These are phyloP conservation scores for Squalus acanthias DNA, from an alignment of 2,797 vertebrate species.

Conservation along the genomic window DNA sequence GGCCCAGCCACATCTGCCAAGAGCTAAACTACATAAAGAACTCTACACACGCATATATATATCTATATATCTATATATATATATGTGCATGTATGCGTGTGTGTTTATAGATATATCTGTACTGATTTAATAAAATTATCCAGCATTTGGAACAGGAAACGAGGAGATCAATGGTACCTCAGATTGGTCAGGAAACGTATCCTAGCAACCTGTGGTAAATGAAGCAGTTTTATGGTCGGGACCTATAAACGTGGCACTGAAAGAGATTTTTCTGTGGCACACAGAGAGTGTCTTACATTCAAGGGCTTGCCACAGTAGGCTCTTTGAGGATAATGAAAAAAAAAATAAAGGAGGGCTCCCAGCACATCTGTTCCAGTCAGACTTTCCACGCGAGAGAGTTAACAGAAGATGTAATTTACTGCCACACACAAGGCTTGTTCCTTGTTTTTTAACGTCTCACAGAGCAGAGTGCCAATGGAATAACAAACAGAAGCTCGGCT, in stretches of 20 bases:
- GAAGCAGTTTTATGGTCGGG: background rate
- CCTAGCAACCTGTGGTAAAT: background rate
- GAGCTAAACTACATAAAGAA: background rate
- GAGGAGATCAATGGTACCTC: background rate
- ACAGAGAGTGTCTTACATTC: background rate
- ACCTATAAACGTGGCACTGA: background rate
- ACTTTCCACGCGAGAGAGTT: background rate
- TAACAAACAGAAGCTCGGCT: constrained; percentile 15
- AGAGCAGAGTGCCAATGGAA: background rate
- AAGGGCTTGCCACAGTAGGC: background rate
- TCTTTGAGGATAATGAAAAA: background rate
- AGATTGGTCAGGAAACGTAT: background rate
- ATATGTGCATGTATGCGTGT: background rate
- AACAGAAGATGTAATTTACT: constrained; percentile 21
- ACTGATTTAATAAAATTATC: background rate
- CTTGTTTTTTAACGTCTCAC: background rate
- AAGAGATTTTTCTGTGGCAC: background rate
- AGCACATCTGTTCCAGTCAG: constrained; percentile 13
- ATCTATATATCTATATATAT: background rate
- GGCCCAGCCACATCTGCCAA: background rate
- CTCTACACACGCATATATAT: background rate
- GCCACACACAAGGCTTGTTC: background rate
- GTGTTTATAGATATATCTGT: background rate
- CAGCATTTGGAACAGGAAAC: background rate
- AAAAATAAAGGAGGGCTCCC: background rate